Percentiles rank a stretch among this genome's conserved stretches.
These are phyloP conservation scores for Pteria penguin DNA, from an alignment of 2,888 invertebrate genomes.

Conservation along the genomic window DNA sequence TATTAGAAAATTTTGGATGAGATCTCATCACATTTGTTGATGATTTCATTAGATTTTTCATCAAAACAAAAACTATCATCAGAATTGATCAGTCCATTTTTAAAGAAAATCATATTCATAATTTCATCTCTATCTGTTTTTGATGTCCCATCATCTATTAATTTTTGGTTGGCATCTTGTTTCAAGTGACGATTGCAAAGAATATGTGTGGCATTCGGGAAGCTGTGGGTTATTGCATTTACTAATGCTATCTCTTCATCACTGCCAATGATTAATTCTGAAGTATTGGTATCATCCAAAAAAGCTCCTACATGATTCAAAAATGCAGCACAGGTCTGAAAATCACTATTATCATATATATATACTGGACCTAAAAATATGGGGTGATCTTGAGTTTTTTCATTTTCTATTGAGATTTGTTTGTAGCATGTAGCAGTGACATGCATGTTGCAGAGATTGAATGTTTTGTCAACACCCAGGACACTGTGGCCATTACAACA, in stretches of 20 bases:
- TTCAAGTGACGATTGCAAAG: not conserved
- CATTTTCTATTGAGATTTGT: not conserved
- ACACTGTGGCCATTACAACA: not conserved
- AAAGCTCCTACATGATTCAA: not conserved
- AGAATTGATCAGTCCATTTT: not conserved
- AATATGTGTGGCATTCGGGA: constrained; percentile 2
- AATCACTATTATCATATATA: not conserved
- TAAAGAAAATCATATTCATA: not conserved
- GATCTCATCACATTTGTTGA: not conserved
- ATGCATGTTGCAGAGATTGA: constrained; percentile 16
- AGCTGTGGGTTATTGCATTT: not conserved
- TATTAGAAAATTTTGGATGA: not conserved
- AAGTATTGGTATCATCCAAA: not conserved
- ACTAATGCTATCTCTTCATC: constrained; percentile 4
- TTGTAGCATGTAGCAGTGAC: constrained; percentile 11
- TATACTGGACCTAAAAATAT: constrained; percentile 3
- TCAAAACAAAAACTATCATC: constrained; percentile 21
- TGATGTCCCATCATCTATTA: not conserved
- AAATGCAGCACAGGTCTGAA: not conserved
- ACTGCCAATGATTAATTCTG: not conserved
- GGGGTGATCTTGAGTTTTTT: not conserved
- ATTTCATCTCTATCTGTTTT: not conserved
- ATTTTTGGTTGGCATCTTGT: constrained; percentile 10
- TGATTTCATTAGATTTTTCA: not conserved
- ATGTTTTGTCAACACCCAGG: not conserved